Evolutionary conservation across 2,888 invertebrate genomes (phyloP).

Genomic region (Ectropis crepuscularia): DNA sequence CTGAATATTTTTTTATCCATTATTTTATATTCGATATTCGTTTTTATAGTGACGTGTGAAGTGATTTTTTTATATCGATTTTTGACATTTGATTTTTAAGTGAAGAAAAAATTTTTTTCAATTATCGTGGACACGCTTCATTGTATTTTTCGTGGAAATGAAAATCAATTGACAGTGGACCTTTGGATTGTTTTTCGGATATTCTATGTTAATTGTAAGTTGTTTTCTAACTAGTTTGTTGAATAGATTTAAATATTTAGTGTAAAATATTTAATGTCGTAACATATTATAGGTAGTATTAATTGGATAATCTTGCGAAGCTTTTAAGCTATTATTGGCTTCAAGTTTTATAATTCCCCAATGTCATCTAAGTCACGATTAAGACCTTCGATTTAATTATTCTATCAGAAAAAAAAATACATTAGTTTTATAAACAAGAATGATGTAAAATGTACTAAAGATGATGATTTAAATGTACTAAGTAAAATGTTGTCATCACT

Average conservation of each 20-base stretch:
- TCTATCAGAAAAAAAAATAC: no score
- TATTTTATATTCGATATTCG: not conserved
- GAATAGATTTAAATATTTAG: no score
- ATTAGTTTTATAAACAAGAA: no score
- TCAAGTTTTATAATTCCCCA: no score
- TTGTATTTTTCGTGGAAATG: conserved; percentile 51
- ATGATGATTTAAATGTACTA: no score
- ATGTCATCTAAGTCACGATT: no score
- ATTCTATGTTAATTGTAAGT: conserved; percentile 6
- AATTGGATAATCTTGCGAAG: not conserved
- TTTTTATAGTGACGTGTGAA: conserved; percentile 5
- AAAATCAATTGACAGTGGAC: conserved; percentile 54
- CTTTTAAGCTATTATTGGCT: no score
- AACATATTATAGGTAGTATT: not conserved
- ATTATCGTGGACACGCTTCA: conserved; percentile 42
- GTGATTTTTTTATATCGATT: not conserved
- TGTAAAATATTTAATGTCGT: not conserved
- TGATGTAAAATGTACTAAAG: no score
- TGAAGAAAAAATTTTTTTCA: not conserved
- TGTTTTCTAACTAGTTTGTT: not conserved
- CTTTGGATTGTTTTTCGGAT: conserved; percentile 13
- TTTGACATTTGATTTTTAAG: not conserved
- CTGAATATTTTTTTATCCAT: conserved; percentile 2
- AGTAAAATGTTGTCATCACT: no score
- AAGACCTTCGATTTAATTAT: no score